Percentiles rank a stretch among this genome's conserved stretches.
Conservation (phyloP, 2,113 vertebrate species). For the Gambusia affinis region DNA sequence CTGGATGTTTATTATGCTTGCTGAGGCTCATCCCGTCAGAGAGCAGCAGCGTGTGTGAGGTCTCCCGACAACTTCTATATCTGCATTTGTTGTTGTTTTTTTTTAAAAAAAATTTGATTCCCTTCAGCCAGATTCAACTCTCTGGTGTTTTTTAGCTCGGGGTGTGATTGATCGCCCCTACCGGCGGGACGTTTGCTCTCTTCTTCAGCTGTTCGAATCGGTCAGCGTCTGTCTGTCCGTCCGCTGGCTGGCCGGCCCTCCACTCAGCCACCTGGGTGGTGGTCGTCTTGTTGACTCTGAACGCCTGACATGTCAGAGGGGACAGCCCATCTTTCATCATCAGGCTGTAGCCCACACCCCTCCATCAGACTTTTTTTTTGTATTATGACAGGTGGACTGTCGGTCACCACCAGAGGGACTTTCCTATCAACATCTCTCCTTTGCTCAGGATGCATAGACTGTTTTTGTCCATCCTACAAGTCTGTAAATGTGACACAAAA, state of each 20-base stretch:
- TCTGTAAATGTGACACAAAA: not conserved
- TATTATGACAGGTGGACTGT: constrained; percentile 84
- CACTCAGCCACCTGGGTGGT: constrained; percentile 76
- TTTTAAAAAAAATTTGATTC: not conserved
- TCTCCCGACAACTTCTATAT: constrained; percentile 33
- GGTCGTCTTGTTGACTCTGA: constrained; percentile 58
- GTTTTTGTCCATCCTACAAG: not conserved
- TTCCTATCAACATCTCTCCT: constrained; percentile 42
- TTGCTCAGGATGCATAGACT: constrained; percentile 37
- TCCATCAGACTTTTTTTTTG: constrained; percentile 63
- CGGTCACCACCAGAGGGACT: constrained; percentile 57
- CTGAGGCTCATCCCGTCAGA: constrained; percentile 56
- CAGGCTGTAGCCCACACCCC: constrained; percentile 50
- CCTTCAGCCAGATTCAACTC: not conserved
- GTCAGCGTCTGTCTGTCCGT: constrained; percentile 26
- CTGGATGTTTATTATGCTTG: constrained; percentile 77
- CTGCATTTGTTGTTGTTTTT: constrained; percentile 18
- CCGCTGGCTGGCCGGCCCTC: constrained; percentile 2
- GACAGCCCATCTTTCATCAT: constrained; percentile 81
- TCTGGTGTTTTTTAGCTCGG: not conserved
- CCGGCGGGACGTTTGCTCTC: not conserved
- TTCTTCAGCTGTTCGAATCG: constrained; percentile 23
- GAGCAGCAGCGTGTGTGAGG: constrained; percentile 63
- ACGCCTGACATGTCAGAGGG: constrained; percentile 71
- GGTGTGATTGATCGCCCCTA: constrained; percentile 2